phyloP scores from a whole-genome alignment of 2,888 invertebrate species.

The Agrilus cyanescens region DNA sequence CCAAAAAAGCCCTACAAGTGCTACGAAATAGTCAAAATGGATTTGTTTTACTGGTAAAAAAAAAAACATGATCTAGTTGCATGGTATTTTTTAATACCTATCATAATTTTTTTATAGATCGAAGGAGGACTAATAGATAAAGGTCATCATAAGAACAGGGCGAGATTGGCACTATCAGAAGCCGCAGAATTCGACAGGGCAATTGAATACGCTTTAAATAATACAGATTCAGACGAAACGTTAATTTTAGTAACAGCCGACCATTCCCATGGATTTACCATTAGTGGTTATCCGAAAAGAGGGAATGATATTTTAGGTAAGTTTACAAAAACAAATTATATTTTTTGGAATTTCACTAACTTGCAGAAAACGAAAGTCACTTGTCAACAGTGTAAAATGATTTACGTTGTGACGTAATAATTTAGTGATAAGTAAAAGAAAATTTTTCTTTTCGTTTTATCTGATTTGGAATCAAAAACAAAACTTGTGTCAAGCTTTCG shows the following conservation, averaged over 20 bases:
- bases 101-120: constrained; percentile 39
- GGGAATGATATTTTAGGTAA: constrained; percentile 58
- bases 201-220: constrained; percentile 46
- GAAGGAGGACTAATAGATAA: constrained; percentile 74
- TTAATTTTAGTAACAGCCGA: constrained; percentile 71
- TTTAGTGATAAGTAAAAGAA: too few species aligned
- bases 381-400: too few species aligned
- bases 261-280: constrained; percentile 61
- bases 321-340: constrained; percentile 5
- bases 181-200: constrained; percentile 65
- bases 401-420: too few species aligned
- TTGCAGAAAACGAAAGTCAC: neutral
- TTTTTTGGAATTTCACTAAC: neutral
- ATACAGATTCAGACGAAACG: constrained; percentile 50
- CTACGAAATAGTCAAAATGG: constrained; percentile 51
- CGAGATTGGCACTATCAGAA: constrained; percentile 61
- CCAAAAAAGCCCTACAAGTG: constrained; percentile 55
- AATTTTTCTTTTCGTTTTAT: too few species aligned
- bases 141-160: constrained; percentile 67
- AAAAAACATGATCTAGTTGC: neutral
- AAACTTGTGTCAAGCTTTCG: too few species aligned
- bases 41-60: constrained; percentile 52
- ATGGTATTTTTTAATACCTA: neutral
- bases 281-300: constrained; percentile 60
- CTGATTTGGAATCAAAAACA: too few species aligned